Evolutionary conservation across 2,113 vertebrate genomes (phyloP).

Genomic region (Sinocyclocheilus grahami): DNA sequence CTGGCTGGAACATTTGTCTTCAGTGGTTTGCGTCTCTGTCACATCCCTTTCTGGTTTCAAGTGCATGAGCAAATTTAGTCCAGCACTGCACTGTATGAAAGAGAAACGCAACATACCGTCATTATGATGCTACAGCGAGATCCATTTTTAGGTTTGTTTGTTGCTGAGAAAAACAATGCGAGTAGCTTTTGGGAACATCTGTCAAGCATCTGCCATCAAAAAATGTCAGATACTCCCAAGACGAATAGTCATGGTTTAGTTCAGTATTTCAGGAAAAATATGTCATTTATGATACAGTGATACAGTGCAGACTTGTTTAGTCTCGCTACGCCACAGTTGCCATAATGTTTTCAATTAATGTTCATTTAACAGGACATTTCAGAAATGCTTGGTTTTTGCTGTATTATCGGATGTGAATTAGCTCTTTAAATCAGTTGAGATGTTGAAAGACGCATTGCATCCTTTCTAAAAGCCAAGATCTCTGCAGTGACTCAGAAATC

Average conservation of each 20-base stretch:
- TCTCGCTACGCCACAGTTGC: neutral
- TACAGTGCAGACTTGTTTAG: neutral
- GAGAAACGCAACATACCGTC: neutral
- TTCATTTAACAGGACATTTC: neutral
- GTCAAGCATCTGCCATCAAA: neutral
- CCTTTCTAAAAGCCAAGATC: neutral
- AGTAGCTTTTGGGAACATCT: constrained; percentile 4
- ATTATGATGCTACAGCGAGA: neutral
- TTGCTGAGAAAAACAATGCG: neutral
- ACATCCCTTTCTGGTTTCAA: neutral
- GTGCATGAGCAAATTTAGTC: neutral
- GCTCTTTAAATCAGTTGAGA: neutral
- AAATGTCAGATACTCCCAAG: neutral
- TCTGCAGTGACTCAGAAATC: neutral
- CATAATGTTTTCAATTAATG: neutral
- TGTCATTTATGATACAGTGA: too few relatives aligned
- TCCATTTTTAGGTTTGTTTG: constrained; percentile 11
- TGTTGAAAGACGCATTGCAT: neutral
- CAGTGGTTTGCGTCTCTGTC: neutral
- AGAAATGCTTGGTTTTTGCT: neutral
- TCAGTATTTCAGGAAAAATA: neutral
- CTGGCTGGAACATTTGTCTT: neutral
- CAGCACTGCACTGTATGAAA: neutral
- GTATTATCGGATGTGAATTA: neutral
- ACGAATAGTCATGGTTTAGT: neutral